Evolutionary conservation across 35 echinoderm and acorn worm species (phyloP).

Genomic region (Ptychodera flava): DNA sequence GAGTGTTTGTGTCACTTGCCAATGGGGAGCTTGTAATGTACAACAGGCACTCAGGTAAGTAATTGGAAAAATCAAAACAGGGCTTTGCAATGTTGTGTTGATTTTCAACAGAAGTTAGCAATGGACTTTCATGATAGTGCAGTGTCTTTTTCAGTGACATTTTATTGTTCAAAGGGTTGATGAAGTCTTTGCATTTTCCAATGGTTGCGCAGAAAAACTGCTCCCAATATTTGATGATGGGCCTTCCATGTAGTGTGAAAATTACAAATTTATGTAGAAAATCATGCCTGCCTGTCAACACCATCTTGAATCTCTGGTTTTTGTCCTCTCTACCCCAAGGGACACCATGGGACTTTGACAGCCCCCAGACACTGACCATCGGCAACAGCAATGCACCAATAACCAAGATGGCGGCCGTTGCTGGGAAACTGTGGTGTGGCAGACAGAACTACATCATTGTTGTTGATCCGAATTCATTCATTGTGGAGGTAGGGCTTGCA

Average conservation of each 20-base stretch:
- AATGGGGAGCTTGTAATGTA: conserved; percentile 97
- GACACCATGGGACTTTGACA: conserved; percentile 80
- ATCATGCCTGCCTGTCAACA: no score
- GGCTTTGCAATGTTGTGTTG: no score
- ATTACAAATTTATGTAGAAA: no score
- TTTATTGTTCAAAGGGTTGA: no score
- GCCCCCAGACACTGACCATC: conserved; percentile 77
- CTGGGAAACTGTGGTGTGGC: conserved; percentile 95
- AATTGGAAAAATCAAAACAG: no score
- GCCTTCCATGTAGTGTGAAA: no score
- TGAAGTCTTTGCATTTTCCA: no score
- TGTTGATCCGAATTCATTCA: conserved; percentile 79
- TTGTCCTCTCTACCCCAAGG: conserved; percentile 24
- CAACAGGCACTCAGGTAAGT: conserved; percentile 79
- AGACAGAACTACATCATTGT: conserved; percentile 90
- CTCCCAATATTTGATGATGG: no score
- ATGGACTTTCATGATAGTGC: no score
- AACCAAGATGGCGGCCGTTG: conserved; percentile 89
- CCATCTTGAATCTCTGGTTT: neutral
- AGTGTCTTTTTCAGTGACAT: no score
- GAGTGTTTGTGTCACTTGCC: conserved; percentile 91
- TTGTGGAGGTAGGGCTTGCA: conserved; percentile 81
- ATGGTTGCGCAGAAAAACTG: no score
- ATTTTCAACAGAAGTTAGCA: no score
- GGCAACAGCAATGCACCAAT: conserved; percentile 94